A percentile compares a stretch with the other conserved stretches of the same genome.
These are phyloP conservation scores for Spea hammondii DNA, from an alignment of 2,797 vertebrate species.

Conservation along the genomic window DNA sequence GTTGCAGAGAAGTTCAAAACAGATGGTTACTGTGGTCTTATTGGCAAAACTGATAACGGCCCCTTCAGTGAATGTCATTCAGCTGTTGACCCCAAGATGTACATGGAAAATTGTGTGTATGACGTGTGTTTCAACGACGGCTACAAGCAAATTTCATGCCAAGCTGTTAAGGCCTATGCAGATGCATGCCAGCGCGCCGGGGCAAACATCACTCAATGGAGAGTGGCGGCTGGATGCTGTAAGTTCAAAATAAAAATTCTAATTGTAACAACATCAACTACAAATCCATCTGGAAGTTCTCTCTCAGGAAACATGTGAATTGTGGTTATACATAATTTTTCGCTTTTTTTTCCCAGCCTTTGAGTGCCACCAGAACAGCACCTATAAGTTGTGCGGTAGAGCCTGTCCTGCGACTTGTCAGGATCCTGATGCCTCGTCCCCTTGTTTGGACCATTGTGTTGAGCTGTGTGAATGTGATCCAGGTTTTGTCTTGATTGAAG, in stretches of 20 bases:
- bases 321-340: neutral
- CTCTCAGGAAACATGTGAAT: too few relatives aligned
- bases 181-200: slow-evolving; percentile 69
- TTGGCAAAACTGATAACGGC: slow-evolving; percentile 11
- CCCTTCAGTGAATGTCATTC: slow-evolving; percentile 70
- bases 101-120: slow-evolving; percentile 71
- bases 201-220: slow-evolving; percentile 69
- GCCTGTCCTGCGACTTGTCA: slow-evolving; percentile 75
- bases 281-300: too few relatives aligned
- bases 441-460: slow-evolving; percentile 65
- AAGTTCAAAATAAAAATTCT: slow-evolving; percentile 60
- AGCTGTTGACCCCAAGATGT: slow-evolving; percentile 64
- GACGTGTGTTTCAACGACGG: slow-evolving; percentile 73
- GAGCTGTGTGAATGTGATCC: slow-evolving; percentile 76
- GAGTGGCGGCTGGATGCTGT: slow-evolving; percentile 70
- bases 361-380: slow-evolving; percentile 75
- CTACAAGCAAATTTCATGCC: slow-evolving; percentile 68
- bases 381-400: slow-evolving; percentile 71
- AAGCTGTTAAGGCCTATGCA: slow-evolving; percentile 67
- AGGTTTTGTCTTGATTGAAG: slow-evolving; percentile 70
- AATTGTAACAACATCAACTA: too few relatives aligned
- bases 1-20: slow-evolving; percentile 10
- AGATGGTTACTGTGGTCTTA: slow-evolving; percentile 46
- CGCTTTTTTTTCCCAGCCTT: slow-evolving; percentile 63
- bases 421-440: slow-evolving; percentile 28